Percentiles rank a stretch among this genome's conserved stretches.
These are phyloP conservation scores for Indicator indicator DNA, from an alignment of 2,113 vertebrate genomes.

Conservation along the genomic window DNA sequence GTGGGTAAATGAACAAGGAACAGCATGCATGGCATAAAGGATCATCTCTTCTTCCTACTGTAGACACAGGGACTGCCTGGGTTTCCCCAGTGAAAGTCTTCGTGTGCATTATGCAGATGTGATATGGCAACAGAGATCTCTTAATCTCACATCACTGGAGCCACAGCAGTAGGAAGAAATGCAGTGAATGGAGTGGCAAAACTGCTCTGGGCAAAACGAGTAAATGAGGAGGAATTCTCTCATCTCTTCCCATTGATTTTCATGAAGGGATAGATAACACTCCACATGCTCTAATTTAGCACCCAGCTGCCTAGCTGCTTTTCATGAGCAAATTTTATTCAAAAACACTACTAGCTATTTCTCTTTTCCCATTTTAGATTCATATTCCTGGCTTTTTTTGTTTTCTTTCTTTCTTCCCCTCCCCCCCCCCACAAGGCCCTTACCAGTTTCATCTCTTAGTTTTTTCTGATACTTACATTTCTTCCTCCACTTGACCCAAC, in stretches of 20 bases:
- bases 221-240: background rate
- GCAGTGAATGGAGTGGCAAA: background rate
- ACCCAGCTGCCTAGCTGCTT: background rate
- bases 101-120: background rate
- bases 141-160: background rate
- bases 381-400: background rate
- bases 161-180: background rate
- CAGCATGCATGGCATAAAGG: accelerated
- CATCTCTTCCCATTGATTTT: background rate
- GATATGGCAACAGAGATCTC: background rate
- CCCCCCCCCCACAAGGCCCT: background rate
- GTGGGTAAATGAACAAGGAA: background rate
- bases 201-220: background rate
- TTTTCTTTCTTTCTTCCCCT: background rate
- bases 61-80: background rate
- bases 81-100: background rate
- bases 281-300: background rate
- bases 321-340: background rate
- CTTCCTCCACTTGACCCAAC: background rate
- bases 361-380: background rate
- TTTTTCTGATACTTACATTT: background rate
- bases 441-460: background rate
- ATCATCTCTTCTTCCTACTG: background rate
- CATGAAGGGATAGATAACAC: background rate
- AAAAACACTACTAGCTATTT: background rate